phyloP scores from a whole-genome alignment of 2,113 vertebrate genomes.

The Pelecanus crispus region DNA sequence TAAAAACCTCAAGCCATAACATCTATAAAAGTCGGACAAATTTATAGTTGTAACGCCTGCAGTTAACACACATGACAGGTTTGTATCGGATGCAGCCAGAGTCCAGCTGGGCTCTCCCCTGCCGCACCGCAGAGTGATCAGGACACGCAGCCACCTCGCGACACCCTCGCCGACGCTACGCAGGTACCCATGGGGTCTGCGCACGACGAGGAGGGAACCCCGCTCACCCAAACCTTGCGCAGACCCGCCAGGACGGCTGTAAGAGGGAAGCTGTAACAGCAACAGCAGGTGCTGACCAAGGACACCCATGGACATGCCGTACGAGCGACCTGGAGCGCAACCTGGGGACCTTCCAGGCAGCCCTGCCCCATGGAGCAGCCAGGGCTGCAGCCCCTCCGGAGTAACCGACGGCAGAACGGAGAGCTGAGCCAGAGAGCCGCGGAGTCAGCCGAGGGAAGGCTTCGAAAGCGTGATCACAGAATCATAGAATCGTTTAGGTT shows the following conservation, averaged over 20 bases:
- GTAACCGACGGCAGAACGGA: rapidly evolving
- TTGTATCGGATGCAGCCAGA: rapidly evolving
- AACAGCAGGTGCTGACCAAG: background rate
- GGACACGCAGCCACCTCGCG: background rate
- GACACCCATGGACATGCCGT: rapidly evolving
- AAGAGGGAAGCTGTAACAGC: background rate
- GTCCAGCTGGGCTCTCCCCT: no score
- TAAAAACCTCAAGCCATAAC: background rate
- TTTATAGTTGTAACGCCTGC: background rate
- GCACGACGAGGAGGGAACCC: background rate
- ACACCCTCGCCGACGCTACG: rapidly evolving
- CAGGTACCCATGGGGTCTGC: background rate
- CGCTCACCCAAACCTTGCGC: background rate
- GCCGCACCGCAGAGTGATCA: rapidly evolving
- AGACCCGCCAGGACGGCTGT: background rate
- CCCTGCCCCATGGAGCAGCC: rapidly evolving
- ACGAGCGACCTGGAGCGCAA: background rate
- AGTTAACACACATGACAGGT: rapidly evolving
- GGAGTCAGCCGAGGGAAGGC: rapidly evolving
- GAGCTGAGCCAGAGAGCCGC: background rate
- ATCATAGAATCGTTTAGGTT: no score
- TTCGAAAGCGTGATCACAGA: background rate
- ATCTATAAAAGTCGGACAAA: background rate
- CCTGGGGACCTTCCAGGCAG: background rate
- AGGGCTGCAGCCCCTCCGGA: background rate